Base-by-base conservation (phyloP, 2,113 vertebrate species). In the Turnix velox region DNA sequence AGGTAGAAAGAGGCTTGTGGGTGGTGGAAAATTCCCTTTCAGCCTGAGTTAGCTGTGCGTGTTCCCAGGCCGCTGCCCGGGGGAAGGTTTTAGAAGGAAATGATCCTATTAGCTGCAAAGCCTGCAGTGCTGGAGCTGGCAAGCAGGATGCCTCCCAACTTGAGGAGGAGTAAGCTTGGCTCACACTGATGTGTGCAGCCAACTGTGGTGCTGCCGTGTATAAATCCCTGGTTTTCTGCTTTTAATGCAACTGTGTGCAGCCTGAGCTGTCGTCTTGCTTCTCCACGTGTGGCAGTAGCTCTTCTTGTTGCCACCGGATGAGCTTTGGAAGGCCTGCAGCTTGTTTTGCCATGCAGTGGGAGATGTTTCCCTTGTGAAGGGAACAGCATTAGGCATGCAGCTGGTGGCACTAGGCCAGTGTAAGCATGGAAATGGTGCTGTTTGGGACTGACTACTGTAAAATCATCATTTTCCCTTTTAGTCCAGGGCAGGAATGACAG, bases 11-110 rank as follows among this genome's bases (percentile, higher is more conserved):
- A 79, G 46, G 74, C 23, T 68, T 89, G 92, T 68, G 58, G 80
- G 66, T 62, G 67, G 89, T 95, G 88, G 80, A 94, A 96, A 93
- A 94, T 93, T 90, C 88, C 94, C 72, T 73, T 92, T 89, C 87
- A 83, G 84, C 92, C 67, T 25, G 10, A 88, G 58, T 94, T 83
- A 90, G 80, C 51, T 43, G 51, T 67, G 75, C 15, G 0, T 92
- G 79, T 93, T 88, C 30, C 87, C 51, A 87, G 77, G 78, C 74
- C 0, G 4, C 77, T 89, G 88, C 89, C 1, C 3, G 24, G 54
- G 39, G 81, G 74, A 87, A 90, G 82, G 81, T 82, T 83, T 91
- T 84, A 76, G 91, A 82, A 79, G 57, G 48, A 82, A 91, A 76
- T 85, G 72, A 88, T 93, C 92, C 87, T 91, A 69, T 96, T 95